Evolutionary conservation across 2,888 invertebrate species (phyloP), one percentile per base, ranked within the genome.

Genomic region (Dorcus hopei): DNA sequence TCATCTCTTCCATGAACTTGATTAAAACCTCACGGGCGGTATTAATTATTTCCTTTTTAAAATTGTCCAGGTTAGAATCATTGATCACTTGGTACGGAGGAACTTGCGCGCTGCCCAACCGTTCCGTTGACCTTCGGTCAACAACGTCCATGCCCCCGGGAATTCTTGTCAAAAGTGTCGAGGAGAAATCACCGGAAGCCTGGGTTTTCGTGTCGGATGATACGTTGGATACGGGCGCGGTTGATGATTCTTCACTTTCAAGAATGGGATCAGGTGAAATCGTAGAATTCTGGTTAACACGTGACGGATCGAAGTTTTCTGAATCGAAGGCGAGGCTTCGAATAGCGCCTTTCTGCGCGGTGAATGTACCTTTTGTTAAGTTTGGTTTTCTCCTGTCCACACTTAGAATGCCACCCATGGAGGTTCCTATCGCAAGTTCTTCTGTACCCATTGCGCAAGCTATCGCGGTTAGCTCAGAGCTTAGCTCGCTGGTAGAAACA

Each of bases 391-490:
- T 57, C 54, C 61, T 62, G 58, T 71, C 71, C 40, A 70, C 63
- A 48, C 61, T 61, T 8, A 65, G 61, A 19, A 71, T 64, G 40
- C 64, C 65, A n/a, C 71, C 71, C 42, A 58, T 58, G 1, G 61
- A 63, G 3, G 69, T 67, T 8, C 64, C 68, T 9, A 68, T 66
- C 16, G 68, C 69, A 19, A 70, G 57, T 42, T 68, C 64, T 40
- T 63, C 59, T 1, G 65, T 64, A n/a, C 52, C 52, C 6, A 65
- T 63, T 16, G 65, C 63, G 57, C 64, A 69, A 7, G 64, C 66
- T 6, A 71, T 57, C 7, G 70, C 61, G 5, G 68, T 60, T 45
- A 70, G 49, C 42, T 63, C 58, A 2, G 49, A 47, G 19, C 65
- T 63, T 19, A 65, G 59, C n/a, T 23, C 57, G 9, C 59, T 64